Evolutionary conservation across 2,113 vertebrate species (phyloP), one percentile per base, ranked within the genome.

Genomic region (Datnioides undecimradiatus): DNA sequence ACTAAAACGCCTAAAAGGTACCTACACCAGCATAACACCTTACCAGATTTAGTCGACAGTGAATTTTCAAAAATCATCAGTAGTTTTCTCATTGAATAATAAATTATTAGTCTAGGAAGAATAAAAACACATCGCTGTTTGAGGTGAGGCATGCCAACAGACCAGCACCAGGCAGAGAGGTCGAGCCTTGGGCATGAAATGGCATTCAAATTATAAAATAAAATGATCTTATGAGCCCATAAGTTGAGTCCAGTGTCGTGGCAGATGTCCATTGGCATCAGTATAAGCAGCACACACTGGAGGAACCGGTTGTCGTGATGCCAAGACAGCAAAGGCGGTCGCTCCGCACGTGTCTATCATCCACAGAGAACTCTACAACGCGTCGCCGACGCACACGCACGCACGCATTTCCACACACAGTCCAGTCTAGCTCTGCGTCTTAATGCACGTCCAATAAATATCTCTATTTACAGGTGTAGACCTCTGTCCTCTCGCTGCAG

Each of bases 401-500:
- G 14, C 57, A 60, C 34, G 16, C 36, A 40, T 21, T 38, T 7
- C 2, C 52, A 33, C 55, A 58, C 31, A 43, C n/a, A 54, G 54
- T 68, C 85, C 65, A 46, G 83, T 73, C 45, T 60, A 52, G 46
- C 58, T n/a, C 66, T 70, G 55, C 9, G 34, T 65, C 70, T 77
- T 29, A 80, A 73, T 41, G 65, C 55, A 58, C 6, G 17, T 81
- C 83, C 66, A 86, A 87, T 87, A 84, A 85, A 87, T 78, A 71
- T 54, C 8, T 85, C 97, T 95, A 99, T 94, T 98, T 98, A 91
- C 97, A 98, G 2, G 97, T 98, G 71, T 98, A 96, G 51, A 98
- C 97, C 90, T 99, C 97, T 36, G 97, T 98, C 94, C 96, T 95
- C 93, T 99, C 97, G 0, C 97, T 99, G 95, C 97, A 99, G 0